Base-by-base conservation (phyloP, 2,797 vertebrate species). In the Moxostoma hubbsi region DNA sequence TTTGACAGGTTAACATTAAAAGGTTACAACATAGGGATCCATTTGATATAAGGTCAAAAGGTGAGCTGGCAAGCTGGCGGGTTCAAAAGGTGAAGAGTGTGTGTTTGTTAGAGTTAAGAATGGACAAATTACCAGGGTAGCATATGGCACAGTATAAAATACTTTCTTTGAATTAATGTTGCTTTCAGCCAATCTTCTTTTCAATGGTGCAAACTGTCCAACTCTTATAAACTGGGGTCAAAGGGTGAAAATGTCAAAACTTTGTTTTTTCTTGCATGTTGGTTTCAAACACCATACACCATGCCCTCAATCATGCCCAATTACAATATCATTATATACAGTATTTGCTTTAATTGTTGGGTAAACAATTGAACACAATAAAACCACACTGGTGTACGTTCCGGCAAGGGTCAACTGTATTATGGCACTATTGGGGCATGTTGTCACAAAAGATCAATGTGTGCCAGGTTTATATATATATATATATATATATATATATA, bases 1-100 rank as follows among this genome's bases (percentile, higher is more conserved):
- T 79, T 80, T 84, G 86, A 90, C 88, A 88, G 73, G 36, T 71
- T 64, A 8, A 57, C 81, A 80, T 81, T 82, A 51, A 79, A 61
- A 73, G 73, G 77, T 76, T 77, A 88, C 84, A 81, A 24, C 72
- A 84, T 8, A 65, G 54, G n/a, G 43, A 54, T 18, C 9, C 9
- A 57, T 71, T 51, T 76, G 51, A 71, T 61, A 68, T 50, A 36
- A 62, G 71, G 49, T 75, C 64, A 78, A 75, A 55, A 63, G 71
- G 43, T 81, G 12, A 81, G 24, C 6, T 59, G n/a, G n/a, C 36
- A 64, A 64, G 54, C 54, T 71, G 18, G 55, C 43, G 50, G 6
- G 46, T 55, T 80, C 47, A 50, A 58, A 55, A 18, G 49, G 36
- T 71, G 51, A 75, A 55, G 7, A 36, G 50, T 6, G 49, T 13